Base-by-base conservation (phyloP, 2,797 vertebrate species). In the Pangasius mekongensis region DNA sequence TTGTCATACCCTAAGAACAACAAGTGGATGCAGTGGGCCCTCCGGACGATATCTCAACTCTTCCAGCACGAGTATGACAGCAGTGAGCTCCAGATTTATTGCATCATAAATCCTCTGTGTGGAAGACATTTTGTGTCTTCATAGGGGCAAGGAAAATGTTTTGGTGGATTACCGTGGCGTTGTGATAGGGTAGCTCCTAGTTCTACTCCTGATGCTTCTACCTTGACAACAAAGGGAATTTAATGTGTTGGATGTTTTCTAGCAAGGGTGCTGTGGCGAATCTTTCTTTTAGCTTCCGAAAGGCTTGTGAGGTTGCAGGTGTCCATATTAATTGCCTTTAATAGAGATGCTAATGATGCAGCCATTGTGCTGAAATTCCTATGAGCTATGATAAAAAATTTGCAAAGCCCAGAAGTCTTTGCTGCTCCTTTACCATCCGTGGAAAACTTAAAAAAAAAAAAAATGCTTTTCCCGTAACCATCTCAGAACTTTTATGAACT, bases 31-130 rank as follows among this genome's bases (percentile, higher is more conserved):
- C 27, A 52, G 47, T 16, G 10, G 47, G 47, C 47, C 74, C 27
- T 52, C 74, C 2, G 27, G 39, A 11, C 73, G 49, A 30, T 30
- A 13, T 30, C 74, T 52, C 27, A 52, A 18, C 47, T 30, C 52
- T 56, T 78, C 56, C 52, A 64, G 56, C 60, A 64, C 3, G 58
- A 47, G 58, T 8, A 47, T 64, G 58, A 64, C 58, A 83, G 81
- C 60, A 83, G 18, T 39, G 30, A 82, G 80, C 56, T 82, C 36
- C 80, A 27, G 33, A 60, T 62, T 82, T 62, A 66, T 49, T 49
- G 24, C 14, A 83, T 83, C 60, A 83, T 83, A 66, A 83, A 64
- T 83, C 60, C 36, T 83, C 30, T 47, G 5, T 66, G 24, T 66
- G 27, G 58, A 83, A 62, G 36, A n/a, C 36, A 62, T 1, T 43